Percentiles rank a stretch among this genome's conserved stretches.
phyloP scores from a whole-genome alignment of 2,797 vertebrate genomes.

The Argya squamiceps region DNA sequence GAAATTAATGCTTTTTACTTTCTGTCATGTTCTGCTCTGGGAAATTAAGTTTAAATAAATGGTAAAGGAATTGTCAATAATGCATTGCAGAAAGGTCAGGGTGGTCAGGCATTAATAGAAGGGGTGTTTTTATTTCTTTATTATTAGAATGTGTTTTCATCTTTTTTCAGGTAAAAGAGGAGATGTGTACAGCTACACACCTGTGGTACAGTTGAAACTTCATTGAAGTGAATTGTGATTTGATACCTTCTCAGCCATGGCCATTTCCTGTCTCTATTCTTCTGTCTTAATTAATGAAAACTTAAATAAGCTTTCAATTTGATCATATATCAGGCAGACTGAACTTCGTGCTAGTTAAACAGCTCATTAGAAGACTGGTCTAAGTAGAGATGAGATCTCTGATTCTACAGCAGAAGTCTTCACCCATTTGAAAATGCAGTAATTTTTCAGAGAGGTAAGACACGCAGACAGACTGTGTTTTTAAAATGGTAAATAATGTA shows the following conservation, averaged over 20 bases:
- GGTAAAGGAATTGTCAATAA: conserved; percentile 80
- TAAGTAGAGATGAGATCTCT: not conserved
- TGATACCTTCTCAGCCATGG: not conserved
- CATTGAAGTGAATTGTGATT: conserved; percentile 3
- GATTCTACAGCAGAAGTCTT: not conserved
- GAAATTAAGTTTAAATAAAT: conserved; percentile 79
- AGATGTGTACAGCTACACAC: not conserved
- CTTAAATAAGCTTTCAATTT: conserved; percentile 38
- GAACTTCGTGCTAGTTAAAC: conserved; percentile 44
- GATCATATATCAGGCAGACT: conserved; percentile 15
- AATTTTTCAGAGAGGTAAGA: not conserved
- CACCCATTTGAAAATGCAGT: not conserved
- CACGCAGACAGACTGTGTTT: not conserved
- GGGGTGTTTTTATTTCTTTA: conserved; percentile 68
- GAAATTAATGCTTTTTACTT: conserved; percentile 74
- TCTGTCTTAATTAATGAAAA: conserved; percentile 45
- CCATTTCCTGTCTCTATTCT: not conserved
- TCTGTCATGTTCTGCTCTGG: conserved; percentile 75
- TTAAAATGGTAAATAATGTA: not conserved
- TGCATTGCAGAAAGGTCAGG: conserved; percentile 73
- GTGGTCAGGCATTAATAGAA: conserved; percentile 72
- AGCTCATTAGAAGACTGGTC: conserved; percentile 57
- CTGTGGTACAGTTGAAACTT: conserved; percentile 17
- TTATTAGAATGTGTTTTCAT: conserved; percentile 62
- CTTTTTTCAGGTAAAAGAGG: conserved; percentile 46